Conservation (phyloP, 1,140 invertebrate species). For the Lordiphosa clarofinis region DNA sequence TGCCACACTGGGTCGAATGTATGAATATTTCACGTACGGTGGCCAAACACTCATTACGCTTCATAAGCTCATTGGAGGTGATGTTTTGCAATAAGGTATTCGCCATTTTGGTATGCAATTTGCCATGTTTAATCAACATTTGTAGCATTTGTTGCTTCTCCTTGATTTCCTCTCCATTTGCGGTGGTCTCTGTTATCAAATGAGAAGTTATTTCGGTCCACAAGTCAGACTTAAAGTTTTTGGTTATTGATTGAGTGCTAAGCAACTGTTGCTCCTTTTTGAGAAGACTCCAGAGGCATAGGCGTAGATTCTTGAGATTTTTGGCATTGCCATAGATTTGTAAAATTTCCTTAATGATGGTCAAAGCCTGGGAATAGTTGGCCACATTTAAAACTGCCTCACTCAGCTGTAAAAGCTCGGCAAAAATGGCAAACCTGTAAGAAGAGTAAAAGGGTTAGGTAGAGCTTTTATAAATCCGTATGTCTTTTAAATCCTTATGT, state of each 20-base stretch:
- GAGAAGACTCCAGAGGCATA: constrained; percentile 39
- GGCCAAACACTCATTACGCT: constrained; percentile 60
- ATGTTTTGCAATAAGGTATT: constrained; percentile 50
- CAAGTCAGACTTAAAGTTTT: constrained; percentile 17
- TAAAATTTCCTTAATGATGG: constrained; percentile 32
- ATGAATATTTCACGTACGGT: constrained; percentile 63
- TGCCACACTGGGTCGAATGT: constrained; percentile 40
- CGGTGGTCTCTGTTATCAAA: constrained; percentile 48
- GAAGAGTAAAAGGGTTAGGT: too few relatives aligned
- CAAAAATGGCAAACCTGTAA: constrained; percentile 57
- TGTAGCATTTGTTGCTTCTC: constrained; percentile 60
- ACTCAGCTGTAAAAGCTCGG: constrained; percentile 48
- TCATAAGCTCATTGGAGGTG: constrained; percentile 48
- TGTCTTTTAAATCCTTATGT: too few relatives aligned
- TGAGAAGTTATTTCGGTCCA: constrained; percentile 51
- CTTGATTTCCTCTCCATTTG: constrained; percentile 40
- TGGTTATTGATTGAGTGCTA: constrained; percentile 9
- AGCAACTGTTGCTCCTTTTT: constrained; percentile 29
- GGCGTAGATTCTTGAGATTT: constrained; percentile 46
- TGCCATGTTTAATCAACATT: constrained; percentile 42
- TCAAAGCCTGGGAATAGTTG: constrained; percentile 48
- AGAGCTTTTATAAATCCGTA: too few relatives aligned
- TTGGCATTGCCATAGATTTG: constrained; percentile 44
- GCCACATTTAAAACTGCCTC: constrained; percentile 34
- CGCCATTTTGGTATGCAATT: constrained; percentile 32